Evolutionary conservation across 2,113 vertebrate genomes (phyloP).

Genomic region (Mus musculus): DNA sequence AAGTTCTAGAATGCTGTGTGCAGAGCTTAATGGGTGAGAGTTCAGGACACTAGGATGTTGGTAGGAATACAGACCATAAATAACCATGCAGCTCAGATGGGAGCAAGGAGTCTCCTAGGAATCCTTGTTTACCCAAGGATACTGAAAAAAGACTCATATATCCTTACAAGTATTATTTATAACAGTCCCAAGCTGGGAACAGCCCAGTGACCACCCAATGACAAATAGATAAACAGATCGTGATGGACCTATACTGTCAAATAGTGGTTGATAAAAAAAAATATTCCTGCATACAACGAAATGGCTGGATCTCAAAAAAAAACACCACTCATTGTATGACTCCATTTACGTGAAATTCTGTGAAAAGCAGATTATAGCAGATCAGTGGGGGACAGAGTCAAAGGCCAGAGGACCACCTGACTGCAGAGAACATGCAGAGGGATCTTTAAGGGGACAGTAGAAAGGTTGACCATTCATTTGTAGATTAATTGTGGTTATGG

Average conservation of each 20-base stretch:
- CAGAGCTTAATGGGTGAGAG: not conserved
- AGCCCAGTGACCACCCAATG: not conserved
- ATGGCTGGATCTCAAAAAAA: not conserved
- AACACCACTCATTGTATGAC: not conserved
- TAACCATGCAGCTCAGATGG: not conserved
- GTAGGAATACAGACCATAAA: not conserved
- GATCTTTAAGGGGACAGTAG: not conserved
- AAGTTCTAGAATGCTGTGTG: not conserved
- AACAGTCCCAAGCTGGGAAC: not conserved
- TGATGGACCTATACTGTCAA: not conserved
- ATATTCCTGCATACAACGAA: not conserved
- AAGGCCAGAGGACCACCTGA: rapidly evolving
- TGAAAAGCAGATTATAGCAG: not conserved
- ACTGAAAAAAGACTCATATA: not conserved
- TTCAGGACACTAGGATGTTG: not conserved
- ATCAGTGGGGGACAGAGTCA: too few relatives aligned
- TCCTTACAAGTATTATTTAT: not conserved
- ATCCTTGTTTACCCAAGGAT: conserved; percentile 19
- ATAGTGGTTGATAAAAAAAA: not conserved
- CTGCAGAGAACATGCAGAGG: not conserved
- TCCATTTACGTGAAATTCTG: not conserved
- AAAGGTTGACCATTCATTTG: not conserved
- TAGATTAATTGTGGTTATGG: not conserved
- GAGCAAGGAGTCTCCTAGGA: not conserved
- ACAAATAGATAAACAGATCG: not conserved